Evolutionary conservation across 2,797 vertebrate genomes (phyloP), one percentile per base, ranked within the genome.

Genomic region (Gobio occitaniae): DNA sequence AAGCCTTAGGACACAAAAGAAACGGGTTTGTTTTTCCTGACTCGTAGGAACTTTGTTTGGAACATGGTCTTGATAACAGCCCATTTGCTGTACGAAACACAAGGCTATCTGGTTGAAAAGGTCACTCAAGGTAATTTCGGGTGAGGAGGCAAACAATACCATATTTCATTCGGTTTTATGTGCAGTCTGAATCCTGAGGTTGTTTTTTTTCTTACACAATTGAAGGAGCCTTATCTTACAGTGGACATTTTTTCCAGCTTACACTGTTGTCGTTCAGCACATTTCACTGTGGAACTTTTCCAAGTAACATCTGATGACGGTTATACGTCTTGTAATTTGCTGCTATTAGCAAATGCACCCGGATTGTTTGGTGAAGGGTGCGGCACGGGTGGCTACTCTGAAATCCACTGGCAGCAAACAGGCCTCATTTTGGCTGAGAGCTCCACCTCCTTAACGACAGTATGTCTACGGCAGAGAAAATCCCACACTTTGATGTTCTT

Each of bases 391-490:
- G 76, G 87, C 89, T 87, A 82, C 72, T 86, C 83, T 84, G 5
- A 87, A 88, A 88, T 88, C 83, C 84, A 71, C 69, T 80, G 84
- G 84, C 77, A 80, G 69, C 68, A 12, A 80, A 79, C 77, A 87
- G 72, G 92, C 90, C 83, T 94, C 88, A 90, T 93, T 92, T 86
- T 89, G 89, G 86, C 88, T 78, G 85, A 71, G 84, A 66, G 80
- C 82, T 89, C 88, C 90, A 87, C 81, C 86, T 87, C 21, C 84
- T 32, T 94, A 95, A 94, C 94, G 87, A 93, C 72, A 88, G 85
- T 52, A 74, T 76, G 85, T 83, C 68, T 88, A 94, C 92, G 88
- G 91, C 87, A 92, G 85, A 87, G 89, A 90, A 90, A 90, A 90
- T 91, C 88, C 86, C 90, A 91, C 70, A 85, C 82, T 80, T 89